phyloP scores from a whole-genome alignment of 2,113 vertebrate species.

The Falco punctatus region DNA sequence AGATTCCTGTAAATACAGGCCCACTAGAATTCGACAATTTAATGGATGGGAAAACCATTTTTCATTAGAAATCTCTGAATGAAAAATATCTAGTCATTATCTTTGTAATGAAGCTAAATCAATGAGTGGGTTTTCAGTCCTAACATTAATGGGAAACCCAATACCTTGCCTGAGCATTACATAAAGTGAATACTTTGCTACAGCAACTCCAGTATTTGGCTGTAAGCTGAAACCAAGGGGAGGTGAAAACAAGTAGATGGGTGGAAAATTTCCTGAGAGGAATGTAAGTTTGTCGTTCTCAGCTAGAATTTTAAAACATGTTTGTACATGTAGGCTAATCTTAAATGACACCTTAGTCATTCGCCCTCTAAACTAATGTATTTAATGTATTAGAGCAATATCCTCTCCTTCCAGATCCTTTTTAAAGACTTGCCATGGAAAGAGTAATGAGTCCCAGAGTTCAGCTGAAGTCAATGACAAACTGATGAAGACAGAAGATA shows the following conservation, averaged over 20 bases:
- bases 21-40: neutral
- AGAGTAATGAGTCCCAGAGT: neutral
- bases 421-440: neutral
- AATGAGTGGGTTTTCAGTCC: neutral
- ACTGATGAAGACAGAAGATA: neutral
- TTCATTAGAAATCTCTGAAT: neutral
- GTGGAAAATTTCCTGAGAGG: neutral
- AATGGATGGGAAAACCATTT: neutral
- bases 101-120: neutral
- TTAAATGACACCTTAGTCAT: neutral
- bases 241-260: neutral
- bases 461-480: neutral
- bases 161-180: neutral
- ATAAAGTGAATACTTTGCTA: neutral
- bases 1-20: neutral
- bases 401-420: neutral
- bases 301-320: neutral
- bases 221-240: neutral
- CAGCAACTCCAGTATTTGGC: too few relatives aligned
- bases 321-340: neutral
- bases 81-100: neutral
- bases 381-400: neutral
- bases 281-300: neutral
- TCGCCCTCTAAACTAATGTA: neutral
- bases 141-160: neutral